Base-by-base conservation (phyloP, 2,888 invertebrate species). In the Erpobdella octoculata region DNA sequence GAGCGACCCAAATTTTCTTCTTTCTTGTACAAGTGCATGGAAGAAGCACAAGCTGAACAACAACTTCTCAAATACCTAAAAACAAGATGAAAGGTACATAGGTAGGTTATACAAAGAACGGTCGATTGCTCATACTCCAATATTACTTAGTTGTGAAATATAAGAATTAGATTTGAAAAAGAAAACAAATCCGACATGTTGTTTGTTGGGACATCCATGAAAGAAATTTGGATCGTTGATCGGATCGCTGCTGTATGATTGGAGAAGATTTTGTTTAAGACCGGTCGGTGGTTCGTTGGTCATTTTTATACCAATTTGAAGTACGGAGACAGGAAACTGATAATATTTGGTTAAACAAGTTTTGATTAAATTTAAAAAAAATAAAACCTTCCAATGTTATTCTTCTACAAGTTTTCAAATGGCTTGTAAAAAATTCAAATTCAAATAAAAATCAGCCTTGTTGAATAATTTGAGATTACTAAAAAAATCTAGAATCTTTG, bases 241-340 rank as follows among this genome's bases (percentile, higher is more conserved):
- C 0, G 93, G 93, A 79, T 93, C 92, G 5, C 90, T 91, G 76
- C 88, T 87, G 80, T 91, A 94, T 0, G 91, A 91, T 78, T 91
- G 88, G 69, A 89, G 85, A 61, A 94, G 85, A 84, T 93, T 93
- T 82, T 91, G 90, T 78, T 90, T 88, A 21, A 94, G 85, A 0
- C 92, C 93, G 5, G 90, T 90, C 0, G 93, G 93, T 0, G 92
- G 91, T 83, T 94, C 93, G 79, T 92, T 93, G 0, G 93, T 93
- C 90, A 94, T 93, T 86, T 93, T 93, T 0, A 93, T 90, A 9
- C 91, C 90, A 79, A 90, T 89, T 85, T 93, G 92, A 64, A 94
- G 84, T 53, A 94, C 86, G 5, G 91, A 87, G 37, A 91, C 89
- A 0, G 94, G 93, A 84, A 94, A 93, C 85, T 89, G 69, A 12